Conservation (phyloP, 1,140 invertebrate species). For the Drosophila arizonae region DNA sequence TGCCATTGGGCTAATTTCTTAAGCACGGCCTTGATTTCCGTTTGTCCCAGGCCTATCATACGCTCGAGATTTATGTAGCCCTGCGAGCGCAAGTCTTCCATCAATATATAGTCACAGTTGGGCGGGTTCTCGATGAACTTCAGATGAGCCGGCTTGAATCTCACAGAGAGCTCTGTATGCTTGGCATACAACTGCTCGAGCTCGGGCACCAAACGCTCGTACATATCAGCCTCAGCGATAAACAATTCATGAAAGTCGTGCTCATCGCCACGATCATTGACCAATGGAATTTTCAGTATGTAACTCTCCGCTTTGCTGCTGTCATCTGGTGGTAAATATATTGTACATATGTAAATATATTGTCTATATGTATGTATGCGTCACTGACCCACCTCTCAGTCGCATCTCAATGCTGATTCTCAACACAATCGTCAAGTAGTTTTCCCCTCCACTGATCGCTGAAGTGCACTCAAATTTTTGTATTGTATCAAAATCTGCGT, state of each 20-base stretch:
- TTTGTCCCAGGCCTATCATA: conserved; percentile 83
- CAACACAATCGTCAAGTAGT: conserved; percentile 68
- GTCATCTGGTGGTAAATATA: conserved; percentile 45
- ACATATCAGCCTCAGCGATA: conserved; percentile 58
- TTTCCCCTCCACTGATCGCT: conserved; percentile 64
- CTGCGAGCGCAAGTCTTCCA: conserved; percentile 52
- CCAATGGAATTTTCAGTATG: conserved; percentile 66
- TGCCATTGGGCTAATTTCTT: conserved; percentile 85
- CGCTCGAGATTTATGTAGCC: conserved; percentile 83
- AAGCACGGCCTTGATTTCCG: conserved; percentile 83
- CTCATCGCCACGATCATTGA: conserved; percentile 46
- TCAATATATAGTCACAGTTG: conserved; percentile 58
- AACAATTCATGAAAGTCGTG: conserved; percentile 61
- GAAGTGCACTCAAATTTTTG: conserved; percentile 43
- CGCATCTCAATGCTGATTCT: conserved; percentile 55
- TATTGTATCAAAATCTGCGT: conserved; percentile 67
- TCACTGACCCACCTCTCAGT: conserved; percentile 54
- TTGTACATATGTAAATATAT: neutral
- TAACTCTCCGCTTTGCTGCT: conserved; percentile 46
- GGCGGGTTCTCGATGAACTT: conserved; percentile 47
- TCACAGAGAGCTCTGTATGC: conserved; percentile 45
- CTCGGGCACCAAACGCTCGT: conserved; percentile 59
- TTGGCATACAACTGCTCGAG: conserved; percentile 57
- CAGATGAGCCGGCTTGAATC: conserved; percentile 54
- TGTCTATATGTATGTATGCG: neutral